Base-by-base conservation (phyloP, 2,888 invertebrate genomes). In the Tetragonula carbonaria region DNA sequence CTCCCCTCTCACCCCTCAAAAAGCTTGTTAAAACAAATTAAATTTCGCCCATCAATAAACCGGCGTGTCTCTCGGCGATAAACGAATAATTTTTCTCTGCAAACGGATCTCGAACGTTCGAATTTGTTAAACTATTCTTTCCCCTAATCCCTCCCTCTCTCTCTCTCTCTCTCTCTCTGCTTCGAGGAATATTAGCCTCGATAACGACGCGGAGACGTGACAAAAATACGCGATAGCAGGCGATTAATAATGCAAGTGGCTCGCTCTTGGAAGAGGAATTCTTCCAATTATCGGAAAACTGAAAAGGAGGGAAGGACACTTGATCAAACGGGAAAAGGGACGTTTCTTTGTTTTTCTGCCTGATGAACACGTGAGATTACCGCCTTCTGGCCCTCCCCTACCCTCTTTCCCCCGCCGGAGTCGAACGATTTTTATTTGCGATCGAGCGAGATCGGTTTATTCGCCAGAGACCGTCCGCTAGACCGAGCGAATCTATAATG, bases 201-300 rank as follows among this genome's bases (percentile, higher is more conserved):
- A 67, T 65, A 65, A 77, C 51, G 75, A 75, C 70, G 57, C 38
- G 33, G 66, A 74, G 71, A 74, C 65, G 76, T 82, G 82, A 82
- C 62, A 74, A 85, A 87, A 82, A 85, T 79, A 75, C 80, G 59
- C 74, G 85, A 85, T 70, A 59, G 62, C 23, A 45, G 23, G 67
- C 66, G 66, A 70, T 74, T 85, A 87, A 80, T 87, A 78, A 87
- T 87, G 82, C 77, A 80, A 85, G 82, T 87, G 65, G 80, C 33
- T 63, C 77, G 63, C 55, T 51, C 66, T 74, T 21, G 45, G 45
- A 45, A 45, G 28, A 79, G 78, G 83, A 81, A 86, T 87, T 86
- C 78, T 73, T 78, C 81, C 87, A 86, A 87, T 87, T 83, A 87
- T 87, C 73, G 83, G 83, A 82, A 81, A 83, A 85, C 77, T 71